Conservation (phyloP, 1,140 invertebrate genomes). For the Microplitis demolitor region DNA sequence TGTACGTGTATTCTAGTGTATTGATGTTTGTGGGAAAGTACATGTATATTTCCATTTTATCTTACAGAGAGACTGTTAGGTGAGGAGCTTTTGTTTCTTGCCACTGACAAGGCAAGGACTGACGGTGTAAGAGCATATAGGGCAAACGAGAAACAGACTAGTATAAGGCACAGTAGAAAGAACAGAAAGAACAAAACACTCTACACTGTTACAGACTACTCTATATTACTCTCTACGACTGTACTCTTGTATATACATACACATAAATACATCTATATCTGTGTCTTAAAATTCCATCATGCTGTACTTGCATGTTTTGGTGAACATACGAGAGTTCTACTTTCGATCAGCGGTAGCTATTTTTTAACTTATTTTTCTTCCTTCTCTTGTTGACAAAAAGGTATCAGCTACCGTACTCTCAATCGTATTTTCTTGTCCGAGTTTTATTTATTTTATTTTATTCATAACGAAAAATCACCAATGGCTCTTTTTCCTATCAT, state of each 20-base stretch:
- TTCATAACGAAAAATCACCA: background rate
- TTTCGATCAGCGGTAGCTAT: background rate
- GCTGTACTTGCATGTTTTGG: constrained; percentile 33
- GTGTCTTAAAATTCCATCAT: background rate
- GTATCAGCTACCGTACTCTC: background rate
- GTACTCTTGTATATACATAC: background rate
- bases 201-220: constrained; percentile 22
- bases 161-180: too few species aligned
- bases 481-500: background rate
- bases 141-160: background rate
- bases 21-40: background rate
- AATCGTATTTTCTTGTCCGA: background rate
- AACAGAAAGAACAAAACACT: background rate
- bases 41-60: constrained; percentile 20
- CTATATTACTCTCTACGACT: constrained; percentile 28
- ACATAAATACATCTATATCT: too few species aligned
- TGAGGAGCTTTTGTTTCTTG: constrained; percentile 46
- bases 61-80: background rate
- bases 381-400: too few species aligned
- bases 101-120: constrained; percentile 27
- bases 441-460: background rate
- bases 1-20: background rate
- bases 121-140: background rate
- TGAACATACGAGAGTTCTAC: constrained; percentile 6
- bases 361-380: background rate